Evolutionary conservation across 2,888 invertebrate genomes (phyloP), one percentile per base, ranked within the genome.

Genomic region (Ramazzottius varieornatus): DNA sequence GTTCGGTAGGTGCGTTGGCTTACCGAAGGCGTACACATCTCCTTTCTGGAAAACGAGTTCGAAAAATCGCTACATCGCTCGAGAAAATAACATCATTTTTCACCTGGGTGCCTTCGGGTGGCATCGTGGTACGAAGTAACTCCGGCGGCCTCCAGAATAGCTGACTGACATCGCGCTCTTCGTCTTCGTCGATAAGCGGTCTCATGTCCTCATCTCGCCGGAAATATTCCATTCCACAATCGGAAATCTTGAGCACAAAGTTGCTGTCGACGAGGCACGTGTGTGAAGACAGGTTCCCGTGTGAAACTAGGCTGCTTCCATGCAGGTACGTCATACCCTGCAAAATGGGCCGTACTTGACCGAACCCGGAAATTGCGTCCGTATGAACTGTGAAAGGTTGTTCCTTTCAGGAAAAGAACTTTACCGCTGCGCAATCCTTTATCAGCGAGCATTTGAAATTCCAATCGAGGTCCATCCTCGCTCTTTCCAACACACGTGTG

Each of bases 311-410:
- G 13, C 20, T n/a, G 13, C 20, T 54, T 8, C 16, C 8, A 54
- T 54, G 54, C 54, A 54, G 54, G 54, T n/a, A 54, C 20, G 20
- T 54, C 54, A 54, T 54, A 24, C 54, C 54, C 54, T 54, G 54
- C 4, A 40, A 20, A 40, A 40, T 40, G 8, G 40, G 8, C 40
- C 40, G 40, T 40, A 8, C 20, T 8, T 8, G 8, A 40, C 40
- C 8, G 8, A 40, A 40, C 8, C 8, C 8, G 20, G 40, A 13
- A 40, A 40, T 40, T n/a, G n/a, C n/a, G n/a, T n/a, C n/a, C n/a
- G n/a, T n/a, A n/a, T n/a, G n/a, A n/a, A n/a, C n/a, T n/a, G n/a
- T n/a, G n/a, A n/a, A n/a, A n/a, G n/a, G n/a, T n/a, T n/a, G n/a
- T n/a, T n/a, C n/a, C n/a, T n/a, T n/a, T n/a, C n/a, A n/a, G n/a